These are phyloP conservation scores for Gymnobelideus leadbeateri DNA, from an alignment of 2,113 vertebrate species.

Conservation along the genomic window DNA sequence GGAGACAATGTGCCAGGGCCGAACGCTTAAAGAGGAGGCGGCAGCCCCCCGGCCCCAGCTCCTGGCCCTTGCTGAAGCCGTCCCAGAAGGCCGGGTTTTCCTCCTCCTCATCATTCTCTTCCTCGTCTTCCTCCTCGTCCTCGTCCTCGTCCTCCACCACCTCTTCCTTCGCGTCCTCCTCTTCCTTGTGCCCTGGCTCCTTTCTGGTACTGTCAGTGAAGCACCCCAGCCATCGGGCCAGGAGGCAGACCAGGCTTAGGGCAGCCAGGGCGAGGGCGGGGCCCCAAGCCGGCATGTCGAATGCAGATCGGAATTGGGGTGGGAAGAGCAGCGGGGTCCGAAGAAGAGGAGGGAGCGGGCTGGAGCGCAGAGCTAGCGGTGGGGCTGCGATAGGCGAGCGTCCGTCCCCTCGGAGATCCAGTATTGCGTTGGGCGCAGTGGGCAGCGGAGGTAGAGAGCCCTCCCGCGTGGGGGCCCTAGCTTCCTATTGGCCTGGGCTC, in stretches of 20 bases:
- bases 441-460: slow-evolving; percentile 17
- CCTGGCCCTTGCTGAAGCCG: slow-evolving; percentile 48
- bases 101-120: slow-evolving; percentile 52
- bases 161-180: slow-evolving; percentile 1
- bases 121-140: neutral
- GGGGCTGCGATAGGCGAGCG: neutral
- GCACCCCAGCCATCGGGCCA: slow-evolving; percentile 5
- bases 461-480: slow-evolving; percentile 53
- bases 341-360: neutral
- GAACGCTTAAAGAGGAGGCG: slow-evolving; percentile 87
- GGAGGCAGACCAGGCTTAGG: slow-evolving; percentile 47
- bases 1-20: slow-evolving; percentile 85
- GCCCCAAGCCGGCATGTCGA: slow-evolving; percentile 68
- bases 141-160: slow-evolving; percentile 64
- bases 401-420: neutral
- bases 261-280: slow-evolving; percentile 40
- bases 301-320: neutral
- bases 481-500: slow-evolving; percentile 71
- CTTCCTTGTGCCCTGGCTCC: neutral
- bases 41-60: slow-evolving; percentile 72
- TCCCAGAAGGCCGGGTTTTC: slow-evolving; percentile 45
- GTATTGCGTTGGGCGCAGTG: slow-evolving; percentile 15
- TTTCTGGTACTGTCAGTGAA: neutral
- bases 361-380: neutral
- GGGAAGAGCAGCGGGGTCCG: too few relatives aligned